Conservation (phyloP, 2,113 vertebrate species). For the Tachysurus vachellii region DNA sequence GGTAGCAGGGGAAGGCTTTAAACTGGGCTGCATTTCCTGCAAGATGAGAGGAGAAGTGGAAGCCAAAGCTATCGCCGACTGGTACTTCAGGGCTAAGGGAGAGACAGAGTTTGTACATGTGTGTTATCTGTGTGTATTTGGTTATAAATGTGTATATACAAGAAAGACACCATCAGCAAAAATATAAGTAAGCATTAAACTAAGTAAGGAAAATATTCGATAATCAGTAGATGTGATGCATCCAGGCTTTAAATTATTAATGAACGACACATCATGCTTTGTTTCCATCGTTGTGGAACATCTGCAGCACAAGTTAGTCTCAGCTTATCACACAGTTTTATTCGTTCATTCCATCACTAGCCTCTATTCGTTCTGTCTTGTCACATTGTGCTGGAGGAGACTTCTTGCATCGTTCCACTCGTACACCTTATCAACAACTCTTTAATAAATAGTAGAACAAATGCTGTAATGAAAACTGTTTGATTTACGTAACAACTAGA, state of each 20-base stretch:
- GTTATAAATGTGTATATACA: neutral
- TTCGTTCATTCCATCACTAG: neutral
- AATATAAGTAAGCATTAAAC: neutral
- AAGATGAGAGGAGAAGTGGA: slow-evolving; percentile 83
- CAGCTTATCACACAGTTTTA: neutral
- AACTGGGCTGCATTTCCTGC: slow-evolving; percentile 88
- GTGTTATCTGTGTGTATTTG: slow-evolving; percentile 54
- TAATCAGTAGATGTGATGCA: neutral
- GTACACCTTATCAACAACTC: too few species aligned
- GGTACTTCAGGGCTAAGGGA: slow-evolving; percentile 79
- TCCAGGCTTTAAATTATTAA: neutral
- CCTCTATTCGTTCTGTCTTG: neutral
- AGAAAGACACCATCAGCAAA: neutral
- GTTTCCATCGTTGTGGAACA: neutral
- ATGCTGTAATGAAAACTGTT: neutral
- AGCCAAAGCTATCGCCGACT: slow-evolving; percentile 72
- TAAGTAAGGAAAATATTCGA: neutral
- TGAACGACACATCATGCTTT: neutral
- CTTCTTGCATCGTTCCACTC: neutral
- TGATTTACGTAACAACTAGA: neutral
- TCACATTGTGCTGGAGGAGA: neutral
- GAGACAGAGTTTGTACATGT: slow-evolving; percentile 69
- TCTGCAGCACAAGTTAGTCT: neutral
- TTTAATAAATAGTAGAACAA: too few species aligned
- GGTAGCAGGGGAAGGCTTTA: slow-evolving; percentile 76